Base-by-base conservation (phyloP, 1,140 invertebrate genomes). In the Drosophila pruinosa region DNA sequence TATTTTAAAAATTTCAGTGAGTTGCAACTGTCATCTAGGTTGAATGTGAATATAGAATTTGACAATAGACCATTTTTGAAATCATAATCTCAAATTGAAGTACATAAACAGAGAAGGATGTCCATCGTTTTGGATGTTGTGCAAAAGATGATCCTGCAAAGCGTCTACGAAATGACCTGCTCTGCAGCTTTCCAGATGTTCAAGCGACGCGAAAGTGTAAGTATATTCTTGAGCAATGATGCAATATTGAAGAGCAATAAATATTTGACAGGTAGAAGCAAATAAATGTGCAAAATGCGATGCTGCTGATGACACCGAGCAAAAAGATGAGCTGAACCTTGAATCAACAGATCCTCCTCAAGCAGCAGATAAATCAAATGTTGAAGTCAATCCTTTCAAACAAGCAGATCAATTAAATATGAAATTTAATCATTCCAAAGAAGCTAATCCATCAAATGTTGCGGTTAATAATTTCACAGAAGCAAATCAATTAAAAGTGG, bases 51-150 rank as follows among this genome's bases (percentile, higher is more conserved):
- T 62, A 47, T n/a, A n/a, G n/a, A n/a, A n/a, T 52, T 62, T 6
- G 5, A 8, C 57, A 53, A 36, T 24, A 36, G 19, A 8, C 41
- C 19, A 50, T 47, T 56, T 39, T 57, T 24, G 28, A 15, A n/a
- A 56, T 31, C 47, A 17, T 41, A 31, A 54, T 26, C 56, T 4
- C 19, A 4, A n/a, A 1, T 24, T 39, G 36, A 17, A 14, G 21
- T 22, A 14, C 8, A 28, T 19, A n/a, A 6, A 26, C 19, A 7
- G 12, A n/a, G 15, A 22, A 78, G 38, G 28, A 85, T 85, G 81
- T 81, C 82, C 7, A 22, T 77, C 7, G 58, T 88, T 24, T 62
- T 85, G 19, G 70, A 81, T 77, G 41, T 86, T 7, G 38, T 88
- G 4, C 77, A 85, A 41, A 48, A 53, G n/a, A 47, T 86, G 17